Evolutionary conservation across 2,888 invertebrate genomes (phyloP).

Genomic region (Thera obeliscata): DNA sequence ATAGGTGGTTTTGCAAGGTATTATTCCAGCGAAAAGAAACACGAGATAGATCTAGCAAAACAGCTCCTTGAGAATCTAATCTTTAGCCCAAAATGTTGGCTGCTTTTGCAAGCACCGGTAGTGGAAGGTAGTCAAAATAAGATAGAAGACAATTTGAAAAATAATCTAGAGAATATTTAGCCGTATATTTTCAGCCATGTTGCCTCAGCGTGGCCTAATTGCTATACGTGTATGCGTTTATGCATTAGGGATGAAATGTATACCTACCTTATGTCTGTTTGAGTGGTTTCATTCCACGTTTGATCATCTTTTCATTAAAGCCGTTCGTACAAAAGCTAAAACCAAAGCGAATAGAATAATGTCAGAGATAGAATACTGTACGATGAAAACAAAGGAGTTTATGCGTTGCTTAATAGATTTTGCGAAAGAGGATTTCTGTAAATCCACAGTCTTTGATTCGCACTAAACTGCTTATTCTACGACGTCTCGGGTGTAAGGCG

Average conservation of each 20-base stretch:
- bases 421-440: slow-evolving; percentile 43
- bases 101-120: too few species aligned
- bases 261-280: slow-evolving; percentile 32
- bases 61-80: too few species aligned
- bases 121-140: background rate
- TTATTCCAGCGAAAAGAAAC: too few species aligned
- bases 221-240: slow-evolving; percentile 41
- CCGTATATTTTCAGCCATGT: slow-evolving; percentile 30
- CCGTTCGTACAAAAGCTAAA: background rate
- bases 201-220: slow-evolving; percentile 49
- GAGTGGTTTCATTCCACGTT: slow-evolving; percentile 22
- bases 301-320: slow-evolving; percentile 32
- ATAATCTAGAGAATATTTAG: background rate
- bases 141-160: background rate
- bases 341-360: background rate
- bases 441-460: slow-evolving; percentile 53
- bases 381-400: slow-evolving; percentile 1
- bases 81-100: too few species aligned
- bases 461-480: slow-evolving; percentile 60
- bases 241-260: slow-evolving; percentile 27
- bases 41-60: too few species aligned
- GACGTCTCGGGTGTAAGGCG: slow-evolving; percentile 58
- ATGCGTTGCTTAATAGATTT: slow-evolving; percentile 14
- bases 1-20: too few species aligned
- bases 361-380: background rate